These are phyloP conservation scores for Albula goreensis DNA, from an alignment of 2,113 vertebrate genomes.

Conservation along the genomic window DNA sequence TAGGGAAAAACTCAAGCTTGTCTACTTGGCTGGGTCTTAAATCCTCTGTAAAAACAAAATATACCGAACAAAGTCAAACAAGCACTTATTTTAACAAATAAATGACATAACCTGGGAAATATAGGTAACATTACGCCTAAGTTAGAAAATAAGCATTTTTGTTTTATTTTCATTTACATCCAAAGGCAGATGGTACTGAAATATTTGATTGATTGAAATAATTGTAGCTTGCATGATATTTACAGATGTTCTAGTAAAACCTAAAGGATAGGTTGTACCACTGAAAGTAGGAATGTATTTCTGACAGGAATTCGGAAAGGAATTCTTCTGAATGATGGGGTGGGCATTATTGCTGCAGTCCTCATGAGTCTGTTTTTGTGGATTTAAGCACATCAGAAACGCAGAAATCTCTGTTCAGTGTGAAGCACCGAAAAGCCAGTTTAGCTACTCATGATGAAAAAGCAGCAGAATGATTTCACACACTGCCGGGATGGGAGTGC, in stretches of 20 bases:
- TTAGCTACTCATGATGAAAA: not conserved
- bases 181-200: not conserved
- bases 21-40: no score
- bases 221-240: not conserved
- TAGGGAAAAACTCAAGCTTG: no score
- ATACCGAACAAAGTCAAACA: no score
- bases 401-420: not conserved
- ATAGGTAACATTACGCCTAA: no score
- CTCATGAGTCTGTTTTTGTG: not conserved
- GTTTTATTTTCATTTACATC: no score
- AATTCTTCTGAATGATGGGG: not conserved
- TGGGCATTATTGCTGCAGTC: not conserved
- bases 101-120: no score
- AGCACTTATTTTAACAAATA: no score
- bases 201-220: not conserved
- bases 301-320: no score
- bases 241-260: no score
- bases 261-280: no score
- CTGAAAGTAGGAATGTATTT: not conserved
- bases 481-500: not conserved
- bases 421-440: not conserved
- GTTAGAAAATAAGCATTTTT: no score
- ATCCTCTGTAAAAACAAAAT: no score
- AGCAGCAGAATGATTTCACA: not conserved
- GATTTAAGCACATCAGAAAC: not conserved